These are phyloP conservation scores for Holacanthus passer DNA, from an alignment of 2,113 vertebrate species.

Conservation along the genomic window DNA sequence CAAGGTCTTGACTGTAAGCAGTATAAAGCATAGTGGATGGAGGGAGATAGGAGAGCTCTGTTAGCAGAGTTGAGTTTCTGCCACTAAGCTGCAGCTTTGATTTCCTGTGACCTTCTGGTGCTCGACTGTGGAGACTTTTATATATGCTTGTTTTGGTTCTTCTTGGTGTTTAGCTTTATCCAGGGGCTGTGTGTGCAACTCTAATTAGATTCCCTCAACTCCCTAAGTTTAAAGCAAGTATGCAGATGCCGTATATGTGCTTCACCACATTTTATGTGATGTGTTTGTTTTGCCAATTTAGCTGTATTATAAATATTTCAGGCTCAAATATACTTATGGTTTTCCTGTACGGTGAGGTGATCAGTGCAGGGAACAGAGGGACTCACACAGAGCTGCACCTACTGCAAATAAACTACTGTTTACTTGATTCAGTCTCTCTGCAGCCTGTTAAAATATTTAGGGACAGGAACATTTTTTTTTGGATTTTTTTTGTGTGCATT, in stretches of 20 bases:
- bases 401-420: slow-evolving; percentile 55
- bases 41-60: slow-evolving; percentile 11
- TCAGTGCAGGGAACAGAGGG: slow-evolving; percentile 40
- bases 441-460: slow-evolving; percentile 59
- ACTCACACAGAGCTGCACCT: not conserved
- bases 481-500: not conserved
- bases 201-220: slow-evolving; percentile 65
- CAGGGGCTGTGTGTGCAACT: slow-evolving; percentile 37
- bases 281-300: slow-evolving; percentile 66
- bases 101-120: slow-evolving; percentile 66
- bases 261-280: slow-evolving; percentile 48
- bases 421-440: slow-evolving; percentile 57
- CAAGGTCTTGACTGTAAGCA: not conserved
- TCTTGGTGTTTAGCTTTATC: slow-evolving; percentile 54
- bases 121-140: slow-evolving; percentile 31
- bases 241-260: slow-evolving; percentile 63
- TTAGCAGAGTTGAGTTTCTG: slow-evolving; percentile 35
- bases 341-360: slow-evolving; percentile 43
- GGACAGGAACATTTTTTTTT: slow-evolving; percentile 28
- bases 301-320: slow-evolving; percentile 71
- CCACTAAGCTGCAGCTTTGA: slow-evolving; percentile 47
- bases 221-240: slow-evolving; percentile 46
- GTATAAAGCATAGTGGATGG: not conserved
- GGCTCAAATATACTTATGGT: slow-evolving; percentile 42
- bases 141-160: slow-evolving; percentile 55